Evolutionary conservation across 2,888 invertebrate species (phyloP).

Genomic region (Epiblema foenella): DNA sequence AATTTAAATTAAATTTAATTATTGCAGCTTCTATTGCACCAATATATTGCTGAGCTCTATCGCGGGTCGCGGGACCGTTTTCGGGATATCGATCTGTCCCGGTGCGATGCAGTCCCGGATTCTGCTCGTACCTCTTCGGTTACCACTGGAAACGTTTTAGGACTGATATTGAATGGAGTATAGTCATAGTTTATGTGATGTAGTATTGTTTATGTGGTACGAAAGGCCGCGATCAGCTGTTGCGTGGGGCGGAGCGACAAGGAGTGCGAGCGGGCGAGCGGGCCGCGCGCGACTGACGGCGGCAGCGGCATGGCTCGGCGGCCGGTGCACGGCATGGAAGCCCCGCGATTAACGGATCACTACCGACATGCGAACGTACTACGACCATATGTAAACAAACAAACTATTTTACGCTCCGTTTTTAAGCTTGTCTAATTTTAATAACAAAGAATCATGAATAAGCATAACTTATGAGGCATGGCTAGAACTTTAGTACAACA

Average conservation of each 20-base stretch:
- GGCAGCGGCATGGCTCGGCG: constrained; percentile 42
- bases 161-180: constrained; percentile 46
- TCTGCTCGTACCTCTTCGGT: constrained; percentile 46
- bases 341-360: constrained; percentile 70
- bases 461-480: no score
- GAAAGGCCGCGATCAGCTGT: constrained; percentile 73
- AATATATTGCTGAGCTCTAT: constrained; percentile 66
- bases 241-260: constrained; percentile 53
- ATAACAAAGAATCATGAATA: no score
- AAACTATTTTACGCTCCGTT: constrained; percentile 44
- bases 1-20: constrained; percentile 50
- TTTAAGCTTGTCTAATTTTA: constrained; percentile 6
- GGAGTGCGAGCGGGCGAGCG: constrained; percentile 65
- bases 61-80: constrained; percentile 65
- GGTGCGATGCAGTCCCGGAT: constrained; percentile 56
- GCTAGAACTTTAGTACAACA: neutral
- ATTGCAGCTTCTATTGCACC: constrained; percentile 76
- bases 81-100: constrained; percentile 72
- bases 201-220: constrained; percentile 62
- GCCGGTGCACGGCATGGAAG: constrained; percentile 43
- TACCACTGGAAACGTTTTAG: constrained; percentile 48
- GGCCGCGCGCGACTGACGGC: constrained; percentile 78
- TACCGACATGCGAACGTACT: constrained; percentile 77
- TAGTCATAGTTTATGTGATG: constrained; percentile 55
- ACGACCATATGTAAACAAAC: constrained; percentile 80